phyloP scores from a whole-genome alignment of 2,888 invertebrate species.

The Boloria selene region DNA sequence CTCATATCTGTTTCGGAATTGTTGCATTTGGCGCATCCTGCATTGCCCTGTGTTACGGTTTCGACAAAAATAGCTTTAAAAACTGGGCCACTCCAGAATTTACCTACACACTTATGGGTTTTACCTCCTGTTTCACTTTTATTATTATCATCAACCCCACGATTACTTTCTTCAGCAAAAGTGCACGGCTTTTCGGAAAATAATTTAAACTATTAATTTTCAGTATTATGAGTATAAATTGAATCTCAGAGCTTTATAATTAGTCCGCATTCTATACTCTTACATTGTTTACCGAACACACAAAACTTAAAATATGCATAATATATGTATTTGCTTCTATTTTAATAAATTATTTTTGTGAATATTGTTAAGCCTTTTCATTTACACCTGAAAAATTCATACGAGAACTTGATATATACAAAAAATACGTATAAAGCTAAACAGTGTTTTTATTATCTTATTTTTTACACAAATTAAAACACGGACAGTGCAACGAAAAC shows the following conservation, averaged over 20 bases:
- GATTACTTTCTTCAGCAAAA: conserved; percentile 51
- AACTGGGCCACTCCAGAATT: conserved; percentile 50
- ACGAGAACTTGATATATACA: too few species aligned
- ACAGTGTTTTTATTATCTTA: too few species aligned
- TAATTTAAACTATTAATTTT: neutral
- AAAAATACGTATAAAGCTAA: too few species aligned
- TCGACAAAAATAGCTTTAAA: conserved; percentile 54
- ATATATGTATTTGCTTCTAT: too few species aligned
- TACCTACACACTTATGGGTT: conserved; percentile 49
- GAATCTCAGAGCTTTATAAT: conserved; percentile 22
- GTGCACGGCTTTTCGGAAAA: conserved; percentile 29
- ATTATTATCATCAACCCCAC: conserved; percentile 58
- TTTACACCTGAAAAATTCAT: too few species aligned
- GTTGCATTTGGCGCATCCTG: conserved; percentile 54
- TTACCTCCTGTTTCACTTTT: conserved; percentile 49
- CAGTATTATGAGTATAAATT: neutral
- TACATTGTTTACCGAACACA: too few species aligned
- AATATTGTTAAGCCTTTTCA: too few species aligned
- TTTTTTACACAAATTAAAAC: too few species aligned
- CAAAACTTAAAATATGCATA: too few species aligned
- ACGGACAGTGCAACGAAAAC: too few species aligned
- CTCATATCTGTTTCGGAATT: conserved; percentile 60
- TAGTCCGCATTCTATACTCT: too few species aligned
- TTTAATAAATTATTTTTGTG: too few species aligned
- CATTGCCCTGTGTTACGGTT: conserved; percentile 57